Base-by-base conservation (phyloP, 2,113 vertebrate species). In the Dicaeum eximium region DNA sequence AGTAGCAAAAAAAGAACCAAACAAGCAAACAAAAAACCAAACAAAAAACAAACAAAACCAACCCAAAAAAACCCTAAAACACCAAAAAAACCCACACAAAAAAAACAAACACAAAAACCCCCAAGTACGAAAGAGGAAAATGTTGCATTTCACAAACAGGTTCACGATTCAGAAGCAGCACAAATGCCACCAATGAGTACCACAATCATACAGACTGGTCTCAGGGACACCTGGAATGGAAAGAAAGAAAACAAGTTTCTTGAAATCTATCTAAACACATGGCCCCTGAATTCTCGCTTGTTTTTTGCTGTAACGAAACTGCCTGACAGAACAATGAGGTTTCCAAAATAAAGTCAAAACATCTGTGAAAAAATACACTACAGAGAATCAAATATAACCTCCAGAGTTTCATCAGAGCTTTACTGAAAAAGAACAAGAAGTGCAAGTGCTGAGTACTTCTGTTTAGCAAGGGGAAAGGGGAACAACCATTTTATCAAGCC, bases 181-280 rank as follows among this genome's bases (percentile, higher is more conserved):
- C 21, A 61, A 84, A 74, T 20, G 11, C 22, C 44, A 58, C 21
- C 5, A 7, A 12, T 0, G 2, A 66, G 27, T 21, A 91, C 8
- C 9, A 30, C 21, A 33, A 0, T 0, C 21, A 50, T 18, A 53
- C 12, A 81, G n/a, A 18, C 4, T 33, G 18, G 12, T 33, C 48
- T 73, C 9, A 6, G 28, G 37, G 62, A n/a, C n/a, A 75, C 31
- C 17, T n/a, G 13, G 19, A 83, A 80, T 1, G 3, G 25, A 77
- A 83, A 86, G 58, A 14, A 86, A 80, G 15, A 7, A n/a, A 50
- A 40, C 17, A 64, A 40, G 13, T 71, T 90, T 87, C 33, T 74
- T 66, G 21, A 62, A 79, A 81, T 21, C 24, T 24, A 23, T 25
- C 47, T 58, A 44, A 67, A n/a, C 84, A 73, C 16, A 53, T 10